Conservation (phyloP, 1,140 invertebrate species). For the Drosophila tropicalis region DNA sequence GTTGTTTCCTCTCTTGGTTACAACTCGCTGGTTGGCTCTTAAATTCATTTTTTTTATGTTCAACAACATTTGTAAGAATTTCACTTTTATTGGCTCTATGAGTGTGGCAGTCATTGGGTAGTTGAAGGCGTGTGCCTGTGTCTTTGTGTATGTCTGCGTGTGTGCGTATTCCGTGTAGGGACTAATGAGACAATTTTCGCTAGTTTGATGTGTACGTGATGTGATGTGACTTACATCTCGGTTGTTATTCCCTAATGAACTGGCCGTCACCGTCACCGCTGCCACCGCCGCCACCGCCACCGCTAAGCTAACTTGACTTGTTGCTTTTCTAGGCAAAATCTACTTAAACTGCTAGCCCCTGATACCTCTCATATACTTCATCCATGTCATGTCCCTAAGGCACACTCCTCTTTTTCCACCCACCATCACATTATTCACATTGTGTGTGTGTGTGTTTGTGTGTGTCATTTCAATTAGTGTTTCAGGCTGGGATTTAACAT, state of each 20-base stretch:
- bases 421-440: not conserved
- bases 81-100: slow-evolving; percentile 3
- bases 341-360: not conserved
- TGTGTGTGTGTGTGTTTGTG: slow-evolving; percentile 15
- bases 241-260: slow-evolving; percentile 66
- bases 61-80: slow-evolving; percentile 13
- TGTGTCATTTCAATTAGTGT: slow-evolving; percentile 64
- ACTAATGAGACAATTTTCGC: slow-evolving; percentile 74
- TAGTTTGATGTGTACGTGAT: slow-evolving; percentile 44
- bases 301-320: slow-evolving; percentile 44
- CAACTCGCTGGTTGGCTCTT: not conserved
- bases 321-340: slow-evolving; percentile 45
- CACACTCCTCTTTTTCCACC: not conserved
- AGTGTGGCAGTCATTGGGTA: not conserved
- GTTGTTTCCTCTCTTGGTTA: not conserved
- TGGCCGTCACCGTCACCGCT: slow-evolving; percentile 30
- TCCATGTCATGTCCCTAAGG: slow-evolving; percentile 6
- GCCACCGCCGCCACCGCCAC: too few relatives aligned
- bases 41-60: slow-evolving; percentile 5
- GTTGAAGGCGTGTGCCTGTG: not conserved
- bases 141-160: not conserved
- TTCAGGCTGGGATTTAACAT: slow-evolving; percentile 18
- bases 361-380: not conserved
- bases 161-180: slow-evolving; percentile 33
- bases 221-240: slow-evolving; percentile 51